Percentiles rank a stretch among this genome's conserved stretches.
Conservation (phyloP, 2,113 vertebrate genomes). For the Stigmatopora nigra region DNA sequence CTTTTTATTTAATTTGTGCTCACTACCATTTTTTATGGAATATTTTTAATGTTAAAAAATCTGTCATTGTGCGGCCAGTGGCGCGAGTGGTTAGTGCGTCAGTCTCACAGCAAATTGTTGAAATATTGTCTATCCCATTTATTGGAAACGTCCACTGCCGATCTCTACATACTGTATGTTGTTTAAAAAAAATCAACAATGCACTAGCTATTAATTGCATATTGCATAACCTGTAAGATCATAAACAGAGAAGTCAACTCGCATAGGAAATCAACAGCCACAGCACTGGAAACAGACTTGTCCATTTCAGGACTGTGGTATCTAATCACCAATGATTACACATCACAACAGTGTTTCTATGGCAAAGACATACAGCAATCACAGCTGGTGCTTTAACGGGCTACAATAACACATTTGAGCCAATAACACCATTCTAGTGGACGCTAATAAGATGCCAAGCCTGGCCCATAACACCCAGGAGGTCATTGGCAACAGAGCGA, state of each 20-base stretch:
- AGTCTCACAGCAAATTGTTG: background rate
- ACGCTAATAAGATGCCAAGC: slow-evolving; percentile 28
- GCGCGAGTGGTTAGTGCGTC: too few relatives aligned
- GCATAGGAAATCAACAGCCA: slow-evolving; percentile 15
- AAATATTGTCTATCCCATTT: background rate
- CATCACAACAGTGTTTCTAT: slow-evolving; percentile 13
- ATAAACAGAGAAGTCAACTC: background rate
- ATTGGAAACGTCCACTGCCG: background rate
- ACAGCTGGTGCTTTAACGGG: slow-evolving; percentile 18
- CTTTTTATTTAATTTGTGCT: too few relatives aligned
- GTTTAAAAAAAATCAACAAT: background rate
- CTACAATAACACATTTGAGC: slow-evolving; percentile 13
- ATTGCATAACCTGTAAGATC: background rate
- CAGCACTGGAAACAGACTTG: slow-evolving; percentile 16
- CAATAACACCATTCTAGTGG: slow-evolving; percentile 35
- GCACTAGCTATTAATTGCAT: background rate
- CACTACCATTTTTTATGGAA: too few relatives aligned
- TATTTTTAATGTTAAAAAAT: too few relatives aligned
- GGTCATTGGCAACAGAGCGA: slow-evolving; percentile 40
- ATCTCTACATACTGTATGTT: background rate
- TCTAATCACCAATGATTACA: slow-evolving; percentile 11
- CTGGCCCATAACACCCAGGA: slow-evolving; percentile 51
- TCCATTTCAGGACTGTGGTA: slow-evolving; percentile 5
- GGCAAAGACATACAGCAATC: slow-evolving; percentile 7
- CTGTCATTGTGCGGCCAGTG: too few relatives aligned